Base-by-base conservation (phyloP, 2,888 invertebrate genomes). In the Coecobrya sp. region DNA sequence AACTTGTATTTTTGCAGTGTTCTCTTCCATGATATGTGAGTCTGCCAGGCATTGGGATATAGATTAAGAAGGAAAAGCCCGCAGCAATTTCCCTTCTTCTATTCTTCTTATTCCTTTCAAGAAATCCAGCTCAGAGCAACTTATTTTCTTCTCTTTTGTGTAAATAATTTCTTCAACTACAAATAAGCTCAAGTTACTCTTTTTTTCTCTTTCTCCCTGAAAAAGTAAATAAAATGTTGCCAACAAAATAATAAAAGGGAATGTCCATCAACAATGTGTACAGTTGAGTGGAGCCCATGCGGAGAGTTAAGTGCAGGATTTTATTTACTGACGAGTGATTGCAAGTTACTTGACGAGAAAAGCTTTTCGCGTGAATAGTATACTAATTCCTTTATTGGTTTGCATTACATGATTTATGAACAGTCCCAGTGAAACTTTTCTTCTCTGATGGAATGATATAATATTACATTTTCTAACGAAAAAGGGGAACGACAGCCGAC, bases 401-500 rank as follows among this genome's bases (percentile, higher is more conserved):
- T 36, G 36, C 7, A 7, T 36, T 36, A 36, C 36, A 7, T 7
- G 36, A 36, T 36, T 36, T 7, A 36, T 36, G 36, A 36, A 36
- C 36, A 7, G 36, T 4, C 36, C 36, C 36, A 36, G 36, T 36
- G 36, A 36, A 36, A 36, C 36, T 36, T 36, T 42, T 45, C 16
- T 49, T 49, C 11, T 76, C 76, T 49, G 45, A 76, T 76, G 76
- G 76, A 76, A 76, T 76, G 45, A 49, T 45, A 49, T 49, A 42
- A 73, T 73, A 49, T 42, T 42, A 73, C 19, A 73, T 42, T 42
- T 45, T 76, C 22, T 49, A 19, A 76, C 49, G 70, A 76, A 49
- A 45, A 76, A 76, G 76, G n/a, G 45, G 76, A 76, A 76, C 76
- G 76, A 49, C 76, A 76, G 76, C 49, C 76, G 76, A 76, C 76